Evolutionary conservation across 2,888 invertebrate genomes (phyloP).

Genomic region (Chrysotoxum bicinctum): DNA sequence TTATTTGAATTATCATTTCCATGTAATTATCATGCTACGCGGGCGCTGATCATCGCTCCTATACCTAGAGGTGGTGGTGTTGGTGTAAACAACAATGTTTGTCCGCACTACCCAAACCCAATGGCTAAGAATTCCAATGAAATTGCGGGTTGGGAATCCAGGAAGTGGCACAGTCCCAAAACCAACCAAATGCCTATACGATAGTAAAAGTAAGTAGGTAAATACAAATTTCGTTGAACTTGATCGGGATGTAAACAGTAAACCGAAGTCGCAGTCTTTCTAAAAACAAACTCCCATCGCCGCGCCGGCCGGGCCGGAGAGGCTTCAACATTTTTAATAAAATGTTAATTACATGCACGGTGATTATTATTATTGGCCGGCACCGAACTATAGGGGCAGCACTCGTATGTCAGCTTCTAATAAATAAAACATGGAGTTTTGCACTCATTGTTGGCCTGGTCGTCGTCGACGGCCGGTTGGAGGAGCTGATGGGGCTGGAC

Average conservation of each 20-base stretch:
- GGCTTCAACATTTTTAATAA: constrained; percentile 48
- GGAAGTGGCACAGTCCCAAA: constrained; percentile 51
- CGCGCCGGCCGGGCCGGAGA: no score
- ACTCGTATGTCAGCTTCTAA: constrained; percentile 69
- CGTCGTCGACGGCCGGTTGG: constrained; percentile 16
- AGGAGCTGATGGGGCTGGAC: constrained; percentile 3
- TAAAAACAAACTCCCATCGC: constrained; percentile 33
- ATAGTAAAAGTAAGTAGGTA: constrained; percentile 45
- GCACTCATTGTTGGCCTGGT: constrained; percentile 66
- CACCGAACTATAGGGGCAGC: constrained; percentile 68
- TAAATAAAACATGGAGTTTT: constrained; percentile 74
- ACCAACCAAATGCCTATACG: background rate
- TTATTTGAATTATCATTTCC: constrained; percentile 66
- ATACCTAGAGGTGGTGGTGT: background rate
- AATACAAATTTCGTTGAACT: constrained; percentile 22
- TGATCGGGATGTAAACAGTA: constrained; percentile 36
- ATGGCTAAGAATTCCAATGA: constrained; percentile 53
- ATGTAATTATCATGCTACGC: constrained; percentile 70
- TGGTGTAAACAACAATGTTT: constrained; percentile 63
- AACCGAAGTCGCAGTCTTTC: constrained; percentile 20
- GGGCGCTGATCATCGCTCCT: constrained; percentile 55
- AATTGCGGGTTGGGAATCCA: constrained; percentile 32
- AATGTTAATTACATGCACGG: constrained; percentile 80
- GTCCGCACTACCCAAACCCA: constrained; percentile 38
- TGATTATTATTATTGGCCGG: constrained; percentile 76